Evolutionary conservation across 2,888 invertebrate genomes (phyloP), one percentile per base, ranked within the genome.

Genomic region (Megamerina dolium): DNA sequence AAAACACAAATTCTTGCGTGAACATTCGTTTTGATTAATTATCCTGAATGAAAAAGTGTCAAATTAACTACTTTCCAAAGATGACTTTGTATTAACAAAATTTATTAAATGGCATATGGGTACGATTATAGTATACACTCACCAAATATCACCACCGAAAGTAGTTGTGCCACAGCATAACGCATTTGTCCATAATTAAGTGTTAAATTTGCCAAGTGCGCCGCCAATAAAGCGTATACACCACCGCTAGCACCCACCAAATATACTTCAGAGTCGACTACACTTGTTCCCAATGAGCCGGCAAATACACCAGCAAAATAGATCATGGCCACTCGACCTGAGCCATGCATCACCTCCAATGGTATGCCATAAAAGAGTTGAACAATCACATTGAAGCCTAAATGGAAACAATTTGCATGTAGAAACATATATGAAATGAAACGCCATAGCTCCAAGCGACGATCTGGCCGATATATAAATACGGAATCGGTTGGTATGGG

Each of bases 171-270:
- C 44, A 92, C 82, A 41, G 93, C 94, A 68, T 92, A 88, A 63
- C 92, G 88, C 93, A 95, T 93, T 66, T 91, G 88, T 67, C 91
- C 87, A 75, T 91, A 94, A 75, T 95, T 95, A 52, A 96, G 77
- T 58, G 95, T 77, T 33, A 96, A 89, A 72, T 97, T 95, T 53
- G 96, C 93, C 56, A 97, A 76, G 72, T 97, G 96, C 29, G 96
- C 96, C 3, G 95, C 94, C 35, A 97, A 75, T 19, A 99, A 76
- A n/a, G 96, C 95, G 74, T 97, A 97, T 38, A 96, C 96, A 2
- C 97, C 97, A 20, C 95, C 96, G 41, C 95, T 95, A 8, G 96
- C 95, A 38, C 97, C 97, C 41, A 94, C 94, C 53, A 97, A 80
- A 70, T 88, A 94, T 43, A 93, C 93, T 72, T 91, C 87, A 35